Evolutionary conservation across 2,797 vertebrate genomes (phyloP), one percentile per base, ranked within the genome.

Genomic region (Cichlasoma orientale): DNA sequence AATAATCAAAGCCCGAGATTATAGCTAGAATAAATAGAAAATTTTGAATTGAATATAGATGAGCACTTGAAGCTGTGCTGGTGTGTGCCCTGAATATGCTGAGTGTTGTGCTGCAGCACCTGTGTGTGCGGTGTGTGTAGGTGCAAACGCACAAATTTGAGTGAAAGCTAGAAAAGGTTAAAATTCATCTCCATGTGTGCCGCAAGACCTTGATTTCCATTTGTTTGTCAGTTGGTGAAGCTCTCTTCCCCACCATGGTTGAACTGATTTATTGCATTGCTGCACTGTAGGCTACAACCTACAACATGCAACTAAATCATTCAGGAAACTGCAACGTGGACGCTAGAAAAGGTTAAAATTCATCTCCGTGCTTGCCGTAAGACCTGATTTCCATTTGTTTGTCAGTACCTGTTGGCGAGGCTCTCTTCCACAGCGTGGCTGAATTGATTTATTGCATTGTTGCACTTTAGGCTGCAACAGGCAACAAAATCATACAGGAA

Each of bases 1-100:
- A 85, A 83, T 80, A 86, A 84, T 82, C 71, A 88, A 73, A 86
- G 47, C 33, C 54, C 31, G 70, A 73, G 78, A 82, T 86, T 79
- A 74, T 23, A 8, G 57, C 69, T 31, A 41, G 68, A 86, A 90
- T 84, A 86, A 83, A 87, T 44, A 84, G 41, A 81, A 52, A 78
- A 70, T 86, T 36, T 87, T 73, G 54, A 75, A 58, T 78, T 84
- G 83, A 88, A 88, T 90, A 82, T 83, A 89, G 73, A 89, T 89
- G 77, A 80, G 59, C 55, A 82, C 68, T 75, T 75, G 56, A 79
- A 66, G 57, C 53, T 79, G 10, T 29, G 31, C 44, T 72, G 33
- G 53, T 68, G n/a, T 76, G 70, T 5, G 3, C 13, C 71, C 33
- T 80, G 76, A 79, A 79, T 80, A 33, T 58, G 38, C 79, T 86